These are phyloP conservation scores for Xanthorhoe designata DNA, from an alignment of 2,888 invertebrate genomes.

Conservation along the genomic window DNA sequence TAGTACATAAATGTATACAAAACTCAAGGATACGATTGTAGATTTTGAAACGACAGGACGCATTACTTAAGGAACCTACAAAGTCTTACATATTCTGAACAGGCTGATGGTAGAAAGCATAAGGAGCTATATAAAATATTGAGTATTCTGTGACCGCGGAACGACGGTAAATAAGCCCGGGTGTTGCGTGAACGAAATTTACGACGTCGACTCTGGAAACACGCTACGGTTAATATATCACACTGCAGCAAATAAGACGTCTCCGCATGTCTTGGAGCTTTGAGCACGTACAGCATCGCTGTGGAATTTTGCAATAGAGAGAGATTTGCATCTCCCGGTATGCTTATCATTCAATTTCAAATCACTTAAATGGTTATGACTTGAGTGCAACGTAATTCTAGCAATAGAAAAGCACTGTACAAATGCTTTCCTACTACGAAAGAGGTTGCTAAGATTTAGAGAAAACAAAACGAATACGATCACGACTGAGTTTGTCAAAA, in stretches of 20 bases:
- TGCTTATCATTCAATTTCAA: background rate
- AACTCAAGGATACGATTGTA: too few relatives aligned
- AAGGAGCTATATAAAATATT: background rate
- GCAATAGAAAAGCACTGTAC: too few relatives aligned
- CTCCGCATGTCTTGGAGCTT: slow-evolving; percentile 41
- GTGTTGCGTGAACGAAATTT: slow-evolving; percentile 48
- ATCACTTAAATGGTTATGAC: background rate
- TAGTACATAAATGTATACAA: too few relatives aligned
- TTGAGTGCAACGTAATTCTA: background rate
- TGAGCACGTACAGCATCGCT: slow-evolving; percentile 40
- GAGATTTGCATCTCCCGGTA: slow-evolving; percentile 1
- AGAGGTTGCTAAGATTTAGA: too few relatives aligned
- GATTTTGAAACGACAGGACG: too few relatives aligned
- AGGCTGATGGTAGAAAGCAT: background rate
- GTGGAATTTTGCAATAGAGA: slow-evolving; percentile 17
- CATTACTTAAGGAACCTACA: slow-evolving; percentile 4
- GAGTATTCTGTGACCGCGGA: slow-evolving; percentile 26
- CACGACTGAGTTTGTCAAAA: too few relatives aligned
- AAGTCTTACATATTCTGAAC: slow-evolving; percentile 31
- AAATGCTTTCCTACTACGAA: too few relatives aligned
- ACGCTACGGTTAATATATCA: slow-evolving; percentile 50
- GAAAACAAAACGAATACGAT: too few relatives aligned
- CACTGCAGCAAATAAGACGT: slow-evolving; percentile 45
- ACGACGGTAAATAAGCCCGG: slow-evolving; percentile 45
- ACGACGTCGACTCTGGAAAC: slow-evolving; percentile 45